Evolutionary conservation across 2,797 vertebrate species (phyloP), one percentile per base, ranked within the genome.

Genomic region (Sebastes trivittatus): DNA sequence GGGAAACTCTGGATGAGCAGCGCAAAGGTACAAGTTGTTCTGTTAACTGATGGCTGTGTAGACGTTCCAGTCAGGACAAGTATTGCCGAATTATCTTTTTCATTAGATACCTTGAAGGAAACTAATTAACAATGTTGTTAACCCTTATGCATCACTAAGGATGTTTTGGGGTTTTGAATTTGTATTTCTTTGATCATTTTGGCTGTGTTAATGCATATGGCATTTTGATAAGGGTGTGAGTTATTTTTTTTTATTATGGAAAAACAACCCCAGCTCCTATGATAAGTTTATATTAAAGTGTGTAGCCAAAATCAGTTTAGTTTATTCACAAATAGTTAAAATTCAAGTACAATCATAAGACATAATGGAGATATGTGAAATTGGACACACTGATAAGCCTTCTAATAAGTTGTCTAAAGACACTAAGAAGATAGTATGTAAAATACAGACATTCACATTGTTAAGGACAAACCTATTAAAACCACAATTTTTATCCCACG

Each of bases 21-120:
- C 96, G 95, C 70, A 99, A 99, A 97, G 98, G 98, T 97, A 87
- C 63, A 32, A 58, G 71, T 27, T 49, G 20, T 72, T 72, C 4
- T 7, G 22, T 62, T 60, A 82, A 46, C 73, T 42, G 38, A 73
- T 46, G 10, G 6, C n/a, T 78, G 70, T 76, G 65, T 77, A 76
- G 70, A 80, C 32, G 49, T 70, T 60, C 22, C 62, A 73, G 36
- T 66, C 55, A 55, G 38, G 18, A 7, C 3, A 55, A 49, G 23
- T 79, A 60, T 72, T 67, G 46, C 25, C 14, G 1, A n/a, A 59
- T 60, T 18, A 77, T 77, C 2, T 61, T 23, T 70, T 56, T 58
- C 11, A 69, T 71, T 22, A 7, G 6, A 81, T n/a, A 64, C 30
- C 59, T 76, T 46, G 4, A 67, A 65, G 72, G 38, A 64, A 64